These are phyloP conservation scores for Nettapus auritus DNA, from an alignment of 2,113 vertebrate species.

Conservation along the genomic window DNA sequence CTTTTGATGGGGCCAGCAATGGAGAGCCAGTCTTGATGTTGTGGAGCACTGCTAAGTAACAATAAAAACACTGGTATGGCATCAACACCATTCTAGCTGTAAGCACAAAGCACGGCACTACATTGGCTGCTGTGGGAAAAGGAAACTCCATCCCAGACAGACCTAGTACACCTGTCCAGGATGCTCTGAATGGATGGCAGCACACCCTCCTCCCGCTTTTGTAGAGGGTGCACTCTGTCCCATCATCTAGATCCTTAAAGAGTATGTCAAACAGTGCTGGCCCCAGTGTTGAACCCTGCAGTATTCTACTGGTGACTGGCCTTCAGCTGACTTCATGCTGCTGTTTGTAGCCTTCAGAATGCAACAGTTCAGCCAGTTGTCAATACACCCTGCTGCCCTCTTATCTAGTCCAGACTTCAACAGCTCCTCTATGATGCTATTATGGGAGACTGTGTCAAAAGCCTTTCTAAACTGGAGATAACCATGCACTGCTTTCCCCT, in stretches of 20 bases:
- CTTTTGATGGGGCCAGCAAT: neutral
- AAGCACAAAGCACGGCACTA: neutral
- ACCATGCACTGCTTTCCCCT: neutral
- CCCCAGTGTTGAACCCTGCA: rapidly evolving
- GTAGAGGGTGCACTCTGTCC: neutral
- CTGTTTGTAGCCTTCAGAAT: neutral
- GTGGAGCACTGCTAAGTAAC: neutral
- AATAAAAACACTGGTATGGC: neutral
- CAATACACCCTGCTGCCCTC: neutral
- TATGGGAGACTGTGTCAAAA: neutral
- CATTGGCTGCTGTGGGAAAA: no score
- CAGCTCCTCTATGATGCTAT: neutral
- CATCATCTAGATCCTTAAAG: neutral
- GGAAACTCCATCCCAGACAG: no score
- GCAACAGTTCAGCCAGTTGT: neutral
- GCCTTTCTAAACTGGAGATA: neutral
- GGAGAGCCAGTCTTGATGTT: neutral
- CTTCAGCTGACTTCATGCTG: neutral
- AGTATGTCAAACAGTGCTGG: neutral
- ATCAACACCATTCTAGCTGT: neutral
- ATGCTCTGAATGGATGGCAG: neutral
- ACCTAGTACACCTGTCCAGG: neutral
- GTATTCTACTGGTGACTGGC: neutral
- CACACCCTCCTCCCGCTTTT: neutral
- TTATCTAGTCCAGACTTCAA: neutral